These are phyloP conservation scores for Melanocharis versteri DNA, from an alignment of 2,113 vertebrate genomes.

Conservation along the genomic window DNA sequence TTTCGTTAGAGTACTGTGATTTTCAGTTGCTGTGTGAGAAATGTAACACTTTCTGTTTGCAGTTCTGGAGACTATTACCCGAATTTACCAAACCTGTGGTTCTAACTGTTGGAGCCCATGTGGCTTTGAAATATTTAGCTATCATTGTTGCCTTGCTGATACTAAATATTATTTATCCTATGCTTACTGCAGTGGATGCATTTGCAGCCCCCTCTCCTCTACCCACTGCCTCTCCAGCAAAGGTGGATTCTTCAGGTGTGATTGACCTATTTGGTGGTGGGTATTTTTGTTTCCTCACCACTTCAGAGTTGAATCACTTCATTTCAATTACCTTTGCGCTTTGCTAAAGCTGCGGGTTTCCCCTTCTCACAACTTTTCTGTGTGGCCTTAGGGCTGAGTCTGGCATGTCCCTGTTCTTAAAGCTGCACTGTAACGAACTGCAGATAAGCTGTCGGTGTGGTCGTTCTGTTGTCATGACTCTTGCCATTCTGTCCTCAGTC, in stretches of 20 bases:
- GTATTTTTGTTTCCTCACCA: slow-evolving; percentile 70
- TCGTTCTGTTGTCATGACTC: not conserved
- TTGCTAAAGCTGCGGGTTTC: not conserved
- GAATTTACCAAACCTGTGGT: not conserved
- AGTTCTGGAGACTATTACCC: slow-evolving; percentile 20
- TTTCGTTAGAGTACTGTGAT: not conserved
- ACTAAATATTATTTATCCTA: slow-evolving; percentile 61
- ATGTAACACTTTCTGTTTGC: slow-evolving; percentile 28
- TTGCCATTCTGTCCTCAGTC: not conserved
- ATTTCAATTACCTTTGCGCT: slow-evolving; percentile 32
- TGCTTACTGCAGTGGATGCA: slow-evolving; percentile 84
- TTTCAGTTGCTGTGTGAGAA: slow-evolving; percentile 54
- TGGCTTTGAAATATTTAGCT: slow-evolving; percentile 49
- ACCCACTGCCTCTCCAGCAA: slow-evolving; percentile 83
- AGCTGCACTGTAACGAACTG: not conserved
- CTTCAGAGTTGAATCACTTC: slow-evolving; percentile 33
- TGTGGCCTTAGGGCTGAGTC: not conserved
- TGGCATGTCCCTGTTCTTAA: not conserved
- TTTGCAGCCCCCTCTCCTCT: slow-evolving; percentile 87
- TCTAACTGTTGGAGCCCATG: not conserved
- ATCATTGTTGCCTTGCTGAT: slow-evolving; percentile 54
- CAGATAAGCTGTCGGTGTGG: not conserved
- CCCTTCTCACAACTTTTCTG: not conserved
- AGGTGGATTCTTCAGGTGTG: slow-evolving; percentile 86
- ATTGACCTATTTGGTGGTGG: slow-evolving; percentile 97